Percentiles rank a stretch among this genome's conserved stretches.
These are phyloP conservation scores for Oncopodura yosiiana DNA, from an alignment of 1,140 invertebrate species.

Conservation along the genomic window DNA sequence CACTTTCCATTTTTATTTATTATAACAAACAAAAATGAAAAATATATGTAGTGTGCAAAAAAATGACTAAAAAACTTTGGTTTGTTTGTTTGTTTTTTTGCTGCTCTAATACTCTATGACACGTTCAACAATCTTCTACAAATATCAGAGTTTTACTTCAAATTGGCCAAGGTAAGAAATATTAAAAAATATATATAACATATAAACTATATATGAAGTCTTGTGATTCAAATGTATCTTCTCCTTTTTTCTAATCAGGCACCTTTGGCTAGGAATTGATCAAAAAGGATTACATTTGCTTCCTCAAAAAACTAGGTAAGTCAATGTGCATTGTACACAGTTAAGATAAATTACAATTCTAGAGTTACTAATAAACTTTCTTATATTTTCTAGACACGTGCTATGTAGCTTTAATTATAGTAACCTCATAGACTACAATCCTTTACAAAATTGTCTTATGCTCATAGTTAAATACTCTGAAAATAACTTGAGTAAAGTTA, in stretches of 20 bases:
- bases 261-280: slow-evolving; percentile 81
- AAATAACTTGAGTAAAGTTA: slow-evolving; percentile 77
- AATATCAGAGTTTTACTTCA: slow-evolving; percentile 85
- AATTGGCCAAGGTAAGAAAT: slow-evolving; percentile 86
- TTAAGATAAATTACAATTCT: no score
- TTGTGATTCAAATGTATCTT: background rate
- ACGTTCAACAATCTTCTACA: slow-evolving; percentile 36
- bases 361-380: no score
- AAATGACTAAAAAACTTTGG: background rate
- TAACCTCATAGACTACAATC: slow-evolving; percentile 75
- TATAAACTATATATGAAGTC: background rate
- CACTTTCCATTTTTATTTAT: background rate
- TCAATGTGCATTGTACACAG: no score
- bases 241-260: slow-evolving; percentile 5
- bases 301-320: slow-evolving; percentile 72
- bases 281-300: slow-evolving; percentile 84
- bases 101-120: background rate
- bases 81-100: background rate
- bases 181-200: slow-evolving; percentile 36
- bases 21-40: background rate
- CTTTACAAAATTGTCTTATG: slow-evolving; percentile 77
- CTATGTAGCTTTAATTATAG: slow-evolving; percentile 81
- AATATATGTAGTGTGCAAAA: background rate
- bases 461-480: slow-evolving; percentile 75
- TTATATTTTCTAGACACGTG: no score